Base-by-base conservation (phyloP, 2,113 vertebrate species). In the Paramormyrops kingsleyae region DNA sequence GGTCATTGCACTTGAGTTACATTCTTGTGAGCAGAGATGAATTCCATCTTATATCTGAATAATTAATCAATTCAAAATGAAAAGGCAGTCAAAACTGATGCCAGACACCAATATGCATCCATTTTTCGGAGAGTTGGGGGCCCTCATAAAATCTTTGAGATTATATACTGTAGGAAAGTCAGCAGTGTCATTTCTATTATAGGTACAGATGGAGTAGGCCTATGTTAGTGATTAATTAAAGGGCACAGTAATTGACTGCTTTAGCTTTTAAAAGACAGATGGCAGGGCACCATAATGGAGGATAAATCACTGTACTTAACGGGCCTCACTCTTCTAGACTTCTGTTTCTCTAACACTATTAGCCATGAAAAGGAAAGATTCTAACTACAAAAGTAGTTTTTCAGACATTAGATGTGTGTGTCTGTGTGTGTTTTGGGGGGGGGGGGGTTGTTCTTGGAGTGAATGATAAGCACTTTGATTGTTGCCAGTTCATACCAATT, bases 221-320 rank as follows among this genome's bases (percentile, higher is more conserved):
- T 90, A 91, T 92, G 91, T 91, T 91, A 91, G 90, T 92, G 93
- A 93, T 92, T 93, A 94, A 93, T 94, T 93, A 91, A 90, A 90
- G 74, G 93, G 91, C 90, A 92, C 92, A 92, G 88, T 93, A 92
- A 93, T 92, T 89, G 89, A 91, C 92, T 92, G 90, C 89, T 92
- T 35, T 49, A 93, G 93, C 92, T 93, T 93, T 87, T 93, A 91
- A 94, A 93, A 93, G 92, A 92, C 93, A 94, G 93, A 94, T 93
- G 92, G 94, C 91, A 91, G 88, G 50, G 92, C 80, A 93, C 92
- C 49, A 52, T 92, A 92, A 92, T 91, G 92, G 92, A 92, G 91
- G 93, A 91, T 92, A 91, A 93, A 94, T 92, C 87, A 89, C 92
- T 89, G 90, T 92, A 80, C 84, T 31, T 80, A 91, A 90, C 92